Evolutionary conservation across 2,797 vertebrate genomes (phyloP).

Genomic region (Pagetopsis macropterus): DNA sequence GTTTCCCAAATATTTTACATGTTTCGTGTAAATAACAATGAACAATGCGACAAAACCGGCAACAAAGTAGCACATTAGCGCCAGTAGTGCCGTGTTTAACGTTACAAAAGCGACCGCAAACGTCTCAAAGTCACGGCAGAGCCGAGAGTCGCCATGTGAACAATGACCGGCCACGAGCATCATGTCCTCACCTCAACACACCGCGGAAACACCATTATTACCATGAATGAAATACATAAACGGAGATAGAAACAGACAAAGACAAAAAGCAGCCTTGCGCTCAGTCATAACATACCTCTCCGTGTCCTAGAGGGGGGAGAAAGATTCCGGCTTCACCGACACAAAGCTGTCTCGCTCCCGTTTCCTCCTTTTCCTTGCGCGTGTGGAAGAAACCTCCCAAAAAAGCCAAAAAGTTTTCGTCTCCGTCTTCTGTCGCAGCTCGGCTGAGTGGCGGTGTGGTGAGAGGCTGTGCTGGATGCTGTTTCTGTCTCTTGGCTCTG

Average conservation of each 20-base stretch:
- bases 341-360: slow-evolving; percentile 78
- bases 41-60: not conserved
- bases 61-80: not conserved
- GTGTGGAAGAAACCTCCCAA: slow-evolving; percentile 53
- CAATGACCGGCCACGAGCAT: slow-evolving; percentile 73
- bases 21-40: not conserved
- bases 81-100: not conserved
- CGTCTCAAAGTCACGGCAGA: slow-evolving; percentile 69
- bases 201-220: not conserved
- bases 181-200: slow-evolving; percentile 18
- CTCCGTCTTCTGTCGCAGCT: slow-evolving; percentile 36
- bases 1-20: not conserved
- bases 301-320: slow-evolving; percentile 41
- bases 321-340: slow-evolving; percentile 70
- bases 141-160: slow-evolving; percentile 79
- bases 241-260: not conserved
- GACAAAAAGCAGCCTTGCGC: not conserved
- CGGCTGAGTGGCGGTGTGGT: slow-evolving; percentile 39
- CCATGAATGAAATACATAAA: no score
- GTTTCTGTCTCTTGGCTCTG: slow-evolving; percentile 55
- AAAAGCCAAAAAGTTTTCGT: slow-evolving; percentile 49
- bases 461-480: slow-evolving; percentile 53
- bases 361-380: slow-evolving; percentile 63
- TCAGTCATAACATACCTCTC: slow-evolving; percentile 71
- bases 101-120: slow-evolving; percentile 44